Evolutionary conservation across 2,113 vertebrate species (phyloP).

Genomic region (Lepidiolamprologus cunningtoni): DNA sequence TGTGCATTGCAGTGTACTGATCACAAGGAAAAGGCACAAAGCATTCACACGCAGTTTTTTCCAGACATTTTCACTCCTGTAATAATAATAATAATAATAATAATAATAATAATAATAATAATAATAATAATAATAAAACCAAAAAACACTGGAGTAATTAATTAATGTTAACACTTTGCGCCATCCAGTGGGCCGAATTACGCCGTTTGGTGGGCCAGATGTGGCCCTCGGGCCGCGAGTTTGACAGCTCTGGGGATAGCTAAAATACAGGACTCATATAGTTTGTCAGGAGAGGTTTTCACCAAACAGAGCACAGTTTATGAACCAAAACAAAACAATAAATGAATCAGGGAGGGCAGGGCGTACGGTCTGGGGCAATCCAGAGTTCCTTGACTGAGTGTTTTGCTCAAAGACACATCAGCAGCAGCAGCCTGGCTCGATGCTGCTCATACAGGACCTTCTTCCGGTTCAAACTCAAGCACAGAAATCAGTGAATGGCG

Average conservation of each 20-base stretch:
- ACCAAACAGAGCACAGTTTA: neutral
- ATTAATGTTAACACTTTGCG: neutral
- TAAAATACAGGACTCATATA: neutral
- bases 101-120: neutral
- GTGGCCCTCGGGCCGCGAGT: neutral
- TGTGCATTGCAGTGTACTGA: neutral
- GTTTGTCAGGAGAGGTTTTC: neutral
- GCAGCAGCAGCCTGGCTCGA: neutral
- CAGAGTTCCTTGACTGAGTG: neutral
- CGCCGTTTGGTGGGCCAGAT: neutral
- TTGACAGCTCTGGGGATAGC: neutral
- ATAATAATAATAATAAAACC: neutral
- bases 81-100: neutral
- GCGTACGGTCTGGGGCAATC: neutral
- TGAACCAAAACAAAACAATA: neutral
- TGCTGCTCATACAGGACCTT: neutral
- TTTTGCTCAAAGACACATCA: constrained; percentile 21
- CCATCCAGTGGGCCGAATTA: neutral
- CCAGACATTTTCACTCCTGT: neutral
- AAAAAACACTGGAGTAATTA: neutral
- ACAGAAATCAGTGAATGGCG: neutral
- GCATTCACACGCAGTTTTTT: neutral
- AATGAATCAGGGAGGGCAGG: neutral
- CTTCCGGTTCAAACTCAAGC: neutral
- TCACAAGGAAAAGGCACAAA: neutral